Percentiles rank a stretch among this genome's conserved stretches.
These are phyloP conservation scores for Augochlorella aurata DNA, from an alignment of 2,888 invertebrate species.

Conservation along the genomic window DNA sequence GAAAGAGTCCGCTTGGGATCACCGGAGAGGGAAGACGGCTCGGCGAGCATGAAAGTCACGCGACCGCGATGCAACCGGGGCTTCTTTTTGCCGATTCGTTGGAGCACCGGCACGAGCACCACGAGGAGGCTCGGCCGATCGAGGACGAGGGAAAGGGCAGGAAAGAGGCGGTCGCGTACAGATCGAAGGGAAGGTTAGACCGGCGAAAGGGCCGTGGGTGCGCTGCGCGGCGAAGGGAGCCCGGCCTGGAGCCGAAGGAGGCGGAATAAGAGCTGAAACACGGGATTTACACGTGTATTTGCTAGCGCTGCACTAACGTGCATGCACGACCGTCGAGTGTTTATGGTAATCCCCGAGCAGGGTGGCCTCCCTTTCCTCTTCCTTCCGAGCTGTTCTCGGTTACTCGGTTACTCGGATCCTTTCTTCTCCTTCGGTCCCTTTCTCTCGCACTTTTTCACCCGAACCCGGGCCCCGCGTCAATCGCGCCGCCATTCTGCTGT, in stretches of 20 bases:
- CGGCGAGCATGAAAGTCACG: conserved; percentile 71
- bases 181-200: conserved; percentile 24
- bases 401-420: conserved; percentile 57
- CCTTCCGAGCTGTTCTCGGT: conserved; percentile 58
- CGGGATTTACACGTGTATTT: conserved; percentile 77
- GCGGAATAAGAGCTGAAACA: conserved; percentile 75
- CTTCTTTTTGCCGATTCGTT: conserved; percentile 69
- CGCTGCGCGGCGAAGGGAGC: conserved; percentile 13
- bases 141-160: conserved; percentile 45
- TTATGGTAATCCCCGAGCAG: conserved; percentile 75
- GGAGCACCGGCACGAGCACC: conserved; percentile 54
- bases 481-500: not conserved
- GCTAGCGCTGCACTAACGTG: conserved; percentile 66
- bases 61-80: conserved; percentile 63
- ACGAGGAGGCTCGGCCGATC: conserved; percentile 42
- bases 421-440: conserved; percentile 26
- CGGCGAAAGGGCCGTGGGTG: conserved; percentile 9
- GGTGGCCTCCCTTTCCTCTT: conserved; percentile 71
- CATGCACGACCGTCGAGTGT: conserved; percentile 72
- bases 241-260: conserved; percentile 43
- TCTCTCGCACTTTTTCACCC: not conserved
- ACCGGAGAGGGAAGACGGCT: conserved; percentile 27
- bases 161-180: conserved; percentile 23
- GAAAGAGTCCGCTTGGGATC: conserved; percentile 18
- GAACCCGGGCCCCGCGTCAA: not conserved